These are phyloP conservation scores for Mizuhopecten yessoensis DNA, from an alignment of 1,140 invertebrate species.

Conservation along the genomic window DNA sequence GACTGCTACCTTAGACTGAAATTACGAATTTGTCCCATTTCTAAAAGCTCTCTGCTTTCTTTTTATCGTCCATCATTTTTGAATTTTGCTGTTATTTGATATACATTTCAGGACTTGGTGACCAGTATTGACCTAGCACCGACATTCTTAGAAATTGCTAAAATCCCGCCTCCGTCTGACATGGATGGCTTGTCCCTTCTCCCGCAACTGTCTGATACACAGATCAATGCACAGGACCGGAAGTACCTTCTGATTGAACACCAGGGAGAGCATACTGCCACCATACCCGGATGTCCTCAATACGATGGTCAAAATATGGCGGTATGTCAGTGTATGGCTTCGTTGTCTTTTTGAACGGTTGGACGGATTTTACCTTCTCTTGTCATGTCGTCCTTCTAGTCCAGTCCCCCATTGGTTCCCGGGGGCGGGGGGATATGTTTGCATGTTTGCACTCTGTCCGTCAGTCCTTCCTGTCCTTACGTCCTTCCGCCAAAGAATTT, in stretches of 20 bases:
- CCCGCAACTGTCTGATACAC: constrained; percentile 69
- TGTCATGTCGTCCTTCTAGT: too few relatives aligned
- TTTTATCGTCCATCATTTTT: too few relatives aligned
- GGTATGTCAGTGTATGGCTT: constrained; percentile 70
- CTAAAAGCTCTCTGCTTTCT: too few relatives aligned
- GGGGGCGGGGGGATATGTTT: too few relatives aligned
- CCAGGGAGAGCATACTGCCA: constrained; percentile 88
- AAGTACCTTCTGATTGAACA: constrained; percentile 89
- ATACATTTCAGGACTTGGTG: constrained; percentile 86
- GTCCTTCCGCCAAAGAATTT: too few relatives aligned
- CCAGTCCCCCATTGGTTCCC: too few relatives aligned
- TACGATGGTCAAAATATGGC: constrained; percentile 73
- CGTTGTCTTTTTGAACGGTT: background rate
- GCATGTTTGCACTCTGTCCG: too few relatives aligned
- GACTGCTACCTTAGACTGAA: too few relatives aligned
- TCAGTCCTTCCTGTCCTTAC: too few relatives aligned
- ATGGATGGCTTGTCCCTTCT: constrained; percentile 89
- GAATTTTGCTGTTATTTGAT: too few relatives aligned
- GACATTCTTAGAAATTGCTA: constrained; percentile 90
- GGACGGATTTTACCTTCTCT: background rate
- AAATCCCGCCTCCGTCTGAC: constrained; percentile 79
- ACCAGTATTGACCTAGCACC: constrained; percentile 92
- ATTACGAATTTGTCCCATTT: too few relatives aligned
- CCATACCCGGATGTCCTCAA: constrained; percentile 79
- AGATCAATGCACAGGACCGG: constrained; percentile 54